Conservation (phyloP, 2,888 invertebrate species). For the Trachelus troglodyta region DNA sequence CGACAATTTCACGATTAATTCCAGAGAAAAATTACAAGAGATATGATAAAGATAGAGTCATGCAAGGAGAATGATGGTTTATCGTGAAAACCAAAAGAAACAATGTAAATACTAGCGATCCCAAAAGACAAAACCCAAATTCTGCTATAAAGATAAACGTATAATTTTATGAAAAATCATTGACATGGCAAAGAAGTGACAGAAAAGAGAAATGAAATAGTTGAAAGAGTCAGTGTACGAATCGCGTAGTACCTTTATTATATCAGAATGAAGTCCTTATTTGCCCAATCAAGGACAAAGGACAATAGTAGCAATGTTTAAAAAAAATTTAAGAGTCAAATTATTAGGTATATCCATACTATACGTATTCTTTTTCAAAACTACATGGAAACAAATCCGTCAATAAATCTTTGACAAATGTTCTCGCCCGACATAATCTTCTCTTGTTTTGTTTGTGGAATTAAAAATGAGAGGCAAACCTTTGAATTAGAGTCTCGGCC, state of each 20-base stretch:
- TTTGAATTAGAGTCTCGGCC: conserved; percentile 65
- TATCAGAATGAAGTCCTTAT: not conserved
- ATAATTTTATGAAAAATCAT: not conserved
- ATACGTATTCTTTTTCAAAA: not conserved
- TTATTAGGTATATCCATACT: not conserved
- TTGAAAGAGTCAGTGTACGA: not conserved
- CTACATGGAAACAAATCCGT: not conserved
- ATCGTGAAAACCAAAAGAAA: not conserved
- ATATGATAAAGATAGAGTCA: not conserved
- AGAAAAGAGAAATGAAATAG: not conserved
- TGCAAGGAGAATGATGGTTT: not conserved
- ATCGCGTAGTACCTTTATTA: not conserved
- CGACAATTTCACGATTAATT: not conserved
- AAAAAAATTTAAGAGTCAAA: not conserved
- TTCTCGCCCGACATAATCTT: conserved; percentile 11
- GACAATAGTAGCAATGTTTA: not conserved
- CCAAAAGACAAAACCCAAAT: not conserved
- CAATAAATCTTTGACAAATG: not conserved
- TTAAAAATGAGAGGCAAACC: conserved; percentile 64
- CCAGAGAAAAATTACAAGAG: not conserved
- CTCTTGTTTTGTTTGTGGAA: conserved; percentile 33
- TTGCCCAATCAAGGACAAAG: not conserved
- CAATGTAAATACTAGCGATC: not conserved
- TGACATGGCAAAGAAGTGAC: not conserved
- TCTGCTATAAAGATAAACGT: not conserved